Evolutionary conservation across 2,797 vertebrate genomes (phyloP), one percentile per base, ranked within the genome.

Genomic region (Parauchenoglanis punctatus): DNA sequence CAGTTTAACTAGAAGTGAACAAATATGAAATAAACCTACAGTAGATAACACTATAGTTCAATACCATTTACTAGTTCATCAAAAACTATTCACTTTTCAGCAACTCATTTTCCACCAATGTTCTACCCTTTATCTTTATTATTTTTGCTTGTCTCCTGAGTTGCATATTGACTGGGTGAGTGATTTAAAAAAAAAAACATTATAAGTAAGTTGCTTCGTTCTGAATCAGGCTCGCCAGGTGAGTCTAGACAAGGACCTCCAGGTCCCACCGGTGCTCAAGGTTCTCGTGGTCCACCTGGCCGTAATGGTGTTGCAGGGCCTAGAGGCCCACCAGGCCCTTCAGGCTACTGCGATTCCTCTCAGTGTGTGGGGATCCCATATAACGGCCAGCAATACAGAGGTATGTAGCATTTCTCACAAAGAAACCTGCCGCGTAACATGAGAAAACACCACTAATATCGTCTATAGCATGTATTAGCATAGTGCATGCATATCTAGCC

Each of bases 261-360:
- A 83, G 98, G 98, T 46, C 92, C 97, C 31, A 65, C 95, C 85
- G 98, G 98, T 87, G 95, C 97, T 72, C 88, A 96, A 35, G 98
- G 98, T 84, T 91, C 96, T 7, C 97, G 97, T 0, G 98, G 98
- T 0, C 96, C 97, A 0, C 96, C 97, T 0, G 98, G 98, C 83
- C 97, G 98, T 89, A 96, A 96, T 31, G 98, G 98, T 81, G 95
- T 96, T 68, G 93, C 95, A 0, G 98, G 98, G 11, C 92, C 97
- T 88, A 95, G 98, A 59, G 98, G 98, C 0, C 97, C 98, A 0
- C 95, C 97, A 0, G 98, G 98, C 44, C 96, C 97, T 72, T 90
- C 97, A 28, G 98, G 98, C 35, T 99, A 99, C 92, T 99, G 98
- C 54, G 98, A 99, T 93, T 99, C 98, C 6, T 99, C 98, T 80